Evolutionary conservation across 2,888 invertebrate species (phyloP), one percentile per base, ranked within the genome.

Genomic region (Chelonus formosanus): DNA sequence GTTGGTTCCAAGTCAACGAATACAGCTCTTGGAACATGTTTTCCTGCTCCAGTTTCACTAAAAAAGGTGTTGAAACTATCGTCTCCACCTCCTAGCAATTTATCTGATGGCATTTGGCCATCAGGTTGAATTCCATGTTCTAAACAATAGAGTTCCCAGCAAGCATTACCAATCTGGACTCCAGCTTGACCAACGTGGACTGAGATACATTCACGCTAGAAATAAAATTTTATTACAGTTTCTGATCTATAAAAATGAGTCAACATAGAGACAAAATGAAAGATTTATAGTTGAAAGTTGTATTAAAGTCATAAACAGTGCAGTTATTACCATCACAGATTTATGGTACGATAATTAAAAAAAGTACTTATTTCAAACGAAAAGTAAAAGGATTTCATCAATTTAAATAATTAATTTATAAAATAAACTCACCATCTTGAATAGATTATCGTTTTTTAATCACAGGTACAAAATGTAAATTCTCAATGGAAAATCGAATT

Each of bases 1-100:
- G 95, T 95, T 63, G 96, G 96, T 82, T 96, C 96, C 78, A 96
- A 86, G 80, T 96, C 96, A 8, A 96, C 94, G 79, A 95, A 95
- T 40, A 95, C 92, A 1, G 92, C 93, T 63, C 95, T 86, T 0
- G 95, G 95, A 44, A 95, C 95, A 78, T 95, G 95, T 82, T 96
- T 92, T 31, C 91, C 91, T 0, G 91, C 88, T 20, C 90, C 90
- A 20, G 91, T 91, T 80, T 92, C 91, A 74, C 90, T 90, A 85
- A 91, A 92, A 86, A 92, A 92, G 10, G 91, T 91, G 83, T 90
- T 91, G 84, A 91, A 92, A 67, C 90, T 90, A 84, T 92, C 91
- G 80, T 91, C 91, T 55, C 90, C 91, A 3, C 91, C 91, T 32
- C 91, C 91, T 76, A 91, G 85, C 36, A 85, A 84, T 55, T 91